phyloP scores from a whole-genome alignment of 92 coral and sea anemone genomes.

The Metridium senile region DNA sequence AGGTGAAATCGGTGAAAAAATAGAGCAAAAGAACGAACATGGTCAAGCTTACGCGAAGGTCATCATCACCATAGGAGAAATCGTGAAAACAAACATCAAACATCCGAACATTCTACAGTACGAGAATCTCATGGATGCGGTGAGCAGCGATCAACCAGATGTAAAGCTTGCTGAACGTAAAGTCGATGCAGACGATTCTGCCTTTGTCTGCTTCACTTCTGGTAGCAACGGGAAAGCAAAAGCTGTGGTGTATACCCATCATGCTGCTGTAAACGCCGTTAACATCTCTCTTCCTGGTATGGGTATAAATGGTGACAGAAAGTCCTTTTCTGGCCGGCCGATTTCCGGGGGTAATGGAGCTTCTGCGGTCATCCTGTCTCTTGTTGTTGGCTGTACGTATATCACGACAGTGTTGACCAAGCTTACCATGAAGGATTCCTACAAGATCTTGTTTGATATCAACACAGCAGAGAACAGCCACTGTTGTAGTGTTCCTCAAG shows the following conservation, averaged over 20 bases:
- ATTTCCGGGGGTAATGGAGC: conserved; percentile 33
- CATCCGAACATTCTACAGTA: conserved; percentile 12
- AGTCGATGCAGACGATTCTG: conserved; percentile 26
- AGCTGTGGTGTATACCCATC: conserved; percentile 17
- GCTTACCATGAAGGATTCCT: conserved; percentile 11
- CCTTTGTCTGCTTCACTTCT: conserved; percentile 34
- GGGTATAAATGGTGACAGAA: conserved; percentile 10
- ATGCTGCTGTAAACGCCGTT: conserved; percentile 11
- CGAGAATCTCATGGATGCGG: conserved; percentile 17
- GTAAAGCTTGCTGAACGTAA: conserved; percentile 5
- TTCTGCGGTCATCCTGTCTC: conserved; percentile 13
- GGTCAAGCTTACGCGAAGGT: conserved; percentile 21
- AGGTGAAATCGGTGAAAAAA: conserved; percentile 15
- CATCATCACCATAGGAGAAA: conserved; percentile 17
- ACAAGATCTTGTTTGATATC: conserved; percentile 23
- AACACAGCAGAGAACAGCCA: conserved; percentile 13
- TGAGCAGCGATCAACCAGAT: not conserved
- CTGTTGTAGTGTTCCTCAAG: conserved; percentile 23
- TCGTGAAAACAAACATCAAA: not conserved
- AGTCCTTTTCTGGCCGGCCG: conserved; percentile 28
- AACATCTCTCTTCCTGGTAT: conserved; percentile 16
- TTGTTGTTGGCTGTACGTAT: conserved; percentile 14
- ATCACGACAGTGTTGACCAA: conserved; percentile 13
- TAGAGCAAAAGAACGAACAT: conserved; percentile 19
- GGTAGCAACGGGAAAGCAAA: conserved; percentile 33